Percentiles rank a stretch among this genome's conserved stretches.
Evolutionary conservation across 2,113 vertebrate species (phyloP).

Genomic region (Procapra przewalskii): DNA sequence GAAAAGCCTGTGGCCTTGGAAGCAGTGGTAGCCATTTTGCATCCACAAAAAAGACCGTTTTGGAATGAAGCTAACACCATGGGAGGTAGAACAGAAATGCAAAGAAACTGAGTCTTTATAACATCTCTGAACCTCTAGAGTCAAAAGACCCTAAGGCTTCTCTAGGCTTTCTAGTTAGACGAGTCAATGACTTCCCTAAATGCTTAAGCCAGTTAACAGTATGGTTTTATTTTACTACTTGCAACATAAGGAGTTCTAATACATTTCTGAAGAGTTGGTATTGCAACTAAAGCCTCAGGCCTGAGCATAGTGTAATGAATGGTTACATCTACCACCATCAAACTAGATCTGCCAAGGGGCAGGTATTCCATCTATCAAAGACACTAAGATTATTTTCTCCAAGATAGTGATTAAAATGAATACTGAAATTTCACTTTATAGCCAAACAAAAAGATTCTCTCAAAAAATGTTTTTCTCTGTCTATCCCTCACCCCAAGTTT

Average conservation of each 20-base stretch:
- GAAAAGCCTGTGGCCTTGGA: neutral
- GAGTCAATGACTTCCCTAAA: conserved; percentile 15
- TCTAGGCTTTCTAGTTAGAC: neutral
- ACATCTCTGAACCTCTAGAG: neutral
- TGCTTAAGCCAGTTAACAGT: neutral
- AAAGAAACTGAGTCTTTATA: neutral
- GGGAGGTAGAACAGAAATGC: neutral
- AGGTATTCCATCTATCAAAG: neutral
- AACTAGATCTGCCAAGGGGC: neutral
- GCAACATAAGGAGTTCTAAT: neutral
- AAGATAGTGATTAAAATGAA: neutral
- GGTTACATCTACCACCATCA: neutral
- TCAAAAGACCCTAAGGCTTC: neutral
- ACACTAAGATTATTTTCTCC: neutral
- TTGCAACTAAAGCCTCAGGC: neutral
- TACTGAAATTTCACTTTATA: neutral
- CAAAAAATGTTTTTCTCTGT: neutral
- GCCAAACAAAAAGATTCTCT: neutral
- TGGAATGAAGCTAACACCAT: neutral
- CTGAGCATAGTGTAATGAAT: neutral
- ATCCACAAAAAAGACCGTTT: neutral
- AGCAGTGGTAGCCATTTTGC: neutral
- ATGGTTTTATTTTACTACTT: neutral
- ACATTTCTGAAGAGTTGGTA: neutral
- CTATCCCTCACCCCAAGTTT: neutral